Conservation (phyloP, 2,113 vertebrate genomes). For the Psammodynastes pulverulentus region DNA sequence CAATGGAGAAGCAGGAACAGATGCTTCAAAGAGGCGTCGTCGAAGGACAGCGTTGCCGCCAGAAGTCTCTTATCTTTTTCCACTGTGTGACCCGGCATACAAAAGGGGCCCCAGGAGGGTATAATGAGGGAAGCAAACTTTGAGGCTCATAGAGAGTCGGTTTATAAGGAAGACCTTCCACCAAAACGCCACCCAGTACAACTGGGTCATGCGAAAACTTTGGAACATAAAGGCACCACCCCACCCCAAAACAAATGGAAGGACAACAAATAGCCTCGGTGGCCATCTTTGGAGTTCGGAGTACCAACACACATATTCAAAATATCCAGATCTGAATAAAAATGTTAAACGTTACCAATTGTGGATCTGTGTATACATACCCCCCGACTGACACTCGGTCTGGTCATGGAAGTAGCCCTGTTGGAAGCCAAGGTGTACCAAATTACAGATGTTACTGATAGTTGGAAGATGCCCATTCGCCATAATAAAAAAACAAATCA, state of each 20-base stretch:
- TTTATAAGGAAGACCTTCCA: not conserved
- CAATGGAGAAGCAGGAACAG: no score
- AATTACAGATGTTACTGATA: not conserved
- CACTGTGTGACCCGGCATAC: not conserved
- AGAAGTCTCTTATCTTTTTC: no score
- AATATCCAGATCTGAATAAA: not conserved
- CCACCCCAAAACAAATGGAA: not conserved
- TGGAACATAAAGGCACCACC: not conserved
- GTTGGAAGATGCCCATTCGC: not conserved
- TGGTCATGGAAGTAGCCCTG: not conserved
- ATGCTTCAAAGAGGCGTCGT: no score
- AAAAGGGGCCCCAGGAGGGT: not conserved
- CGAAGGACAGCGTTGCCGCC: no score
- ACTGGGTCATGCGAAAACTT: not conserved
- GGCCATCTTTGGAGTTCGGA: not conserved
- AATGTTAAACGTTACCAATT: not conserved
- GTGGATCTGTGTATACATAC: not conserved
- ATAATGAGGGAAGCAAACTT: not conserved
- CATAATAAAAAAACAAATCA: not conserved
- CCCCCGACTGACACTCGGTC: not conserved
- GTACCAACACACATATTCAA: not conserved
- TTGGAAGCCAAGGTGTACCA: not conserved
- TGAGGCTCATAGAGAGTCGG: not conserved
- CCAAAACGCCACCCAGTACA: not conserved
- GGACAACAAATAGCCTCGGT: not conserved